Conservation (phyloP, 2,113 vertebrate species). For the Epinephelus cyanopodus region DNA sequence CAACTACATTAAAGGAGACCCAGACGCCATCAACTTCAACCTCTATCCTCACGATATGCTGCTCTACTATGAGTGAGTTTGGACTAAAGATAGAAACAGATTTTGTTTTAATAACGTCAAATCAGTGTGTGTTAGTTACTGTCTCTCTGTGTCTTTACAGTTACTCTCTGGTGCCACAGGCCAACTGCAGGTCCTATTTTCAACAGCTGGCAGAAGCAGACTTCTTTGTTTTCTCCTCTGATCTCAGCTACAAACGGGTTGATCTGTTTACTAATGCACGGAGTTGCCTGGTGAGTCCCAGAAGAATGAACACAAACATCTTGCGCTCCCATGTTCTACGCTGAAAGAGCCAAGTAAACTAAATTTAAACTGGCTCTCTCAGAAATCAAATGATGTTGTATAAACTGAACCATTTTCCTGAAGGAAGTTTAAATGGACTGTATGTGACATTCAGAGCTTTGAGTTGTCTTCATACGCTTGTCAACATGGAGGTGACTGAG, state of each 20-base stretch:
- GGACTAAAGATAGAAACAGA: not conserved
- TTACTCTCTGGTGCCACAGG: constrained; percentile 70
- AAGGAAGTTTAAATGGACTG: no score
- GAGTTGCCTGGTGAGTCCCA: constrained; percentile 78
- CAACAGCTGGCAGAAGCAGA: constrained; percentile 73
- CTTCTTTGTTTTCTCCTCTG: constrained; percentile 76
- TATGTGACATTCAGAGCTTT: no score
- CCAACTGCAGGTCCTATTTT: constrained; percentile 79
- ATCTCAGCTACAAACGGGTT: constrained; percentile 63
- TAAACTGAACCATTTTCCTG: not conserved
- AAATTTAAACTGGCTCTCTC: not conserved
- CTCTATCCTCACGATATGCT: constrained; percentile 79
- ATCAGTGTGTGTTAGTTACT: not conserved
- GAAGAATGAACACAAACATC: fast-evolving
- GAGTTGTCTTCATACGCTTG: no score
- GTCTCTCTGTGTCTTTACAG: constrained; percentile 45
- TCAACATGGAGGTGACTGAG: no score
- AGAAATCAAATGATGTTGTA: not conserved
- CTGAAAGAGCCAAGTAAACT: not conserved
- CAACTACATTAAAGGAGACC: constrained; percentile 64
- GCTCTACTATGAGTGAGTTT: constrained; percentile 83
- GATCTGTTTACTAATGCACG: constrained; percentile 72
- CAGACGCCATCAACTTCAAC: constrained; percentile 50
- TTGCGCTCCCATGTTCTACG: not conserved
- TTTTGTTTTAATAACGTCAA: not conserved